Conservation (phyloP, 2,888 invertebrate genomes). For the Heliothis peltigera region DNA sequence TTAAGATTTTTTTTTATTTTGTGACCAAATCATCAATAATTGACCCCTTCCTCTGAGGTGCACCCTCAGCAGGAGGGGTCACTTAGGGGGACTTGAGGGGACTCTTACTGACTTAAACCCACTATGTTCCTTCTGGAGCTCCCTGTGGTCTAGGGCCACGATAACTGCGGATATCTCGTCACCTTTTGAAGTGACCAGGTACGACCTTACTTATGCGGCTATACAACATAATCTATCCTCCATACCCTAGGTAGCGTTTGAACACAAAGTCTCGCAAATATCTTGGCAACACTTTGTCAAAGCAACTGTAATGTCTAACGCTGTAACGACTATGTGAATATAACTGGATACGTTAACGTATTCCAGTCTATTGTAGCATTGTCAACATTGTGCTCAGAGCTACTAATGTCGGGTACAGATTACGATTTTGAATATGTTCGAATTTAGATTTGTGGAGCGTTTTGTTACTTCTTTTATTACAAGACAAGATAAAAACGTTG, state of each 20-base stretch:
- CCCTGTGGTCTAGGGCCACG: too few species aligned
- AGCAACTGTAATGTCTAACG: slow-evolving; percentile 20
- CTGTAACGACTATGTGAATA: slow-evolving; percentile 32
- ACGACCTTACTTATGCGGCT: neutral
- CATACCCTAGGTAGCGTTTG: slow-evolving; percentile 1
- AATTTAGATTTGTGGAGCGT: too few species aligned
- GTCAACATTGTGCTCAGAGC: slow-evolving; percentile 51
- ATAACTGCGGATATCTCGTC: too few species aligned
- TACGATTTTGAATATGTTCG: neutral
- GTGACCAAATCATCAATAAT: too few species aligned
- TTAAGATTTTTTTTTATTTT: too few species aligned
- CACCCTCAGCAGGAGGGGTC: too few species aligned
- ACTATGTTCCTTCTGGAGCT: too few species aligned
- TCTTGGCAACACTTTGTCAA: slow-evolving; percentile 35
- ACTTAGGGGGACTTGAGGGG: too few species aligned
- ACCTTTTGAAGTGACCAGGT: too few species aligned
- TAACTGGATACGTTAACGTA: slow-evolving; percentile 39
- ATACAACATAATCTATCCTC: neutral
- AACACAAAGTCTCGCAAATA: slow-evolving; percentile 7
- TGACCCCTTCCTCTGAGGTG: too few species aligned
- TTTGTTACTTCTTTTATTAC: neutral
- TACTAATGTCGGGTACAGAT: slow-evolving; percentile 38
- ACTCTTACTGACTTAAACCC: too few species aligned
- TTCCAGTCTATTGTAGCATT: slow-evolving; percentile 52
- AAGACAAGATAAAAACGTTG: neutral